phyloP scores from a whole-genome alignment of 2,113 vertebrate genomes.

The Amazona vittata region DNA sequence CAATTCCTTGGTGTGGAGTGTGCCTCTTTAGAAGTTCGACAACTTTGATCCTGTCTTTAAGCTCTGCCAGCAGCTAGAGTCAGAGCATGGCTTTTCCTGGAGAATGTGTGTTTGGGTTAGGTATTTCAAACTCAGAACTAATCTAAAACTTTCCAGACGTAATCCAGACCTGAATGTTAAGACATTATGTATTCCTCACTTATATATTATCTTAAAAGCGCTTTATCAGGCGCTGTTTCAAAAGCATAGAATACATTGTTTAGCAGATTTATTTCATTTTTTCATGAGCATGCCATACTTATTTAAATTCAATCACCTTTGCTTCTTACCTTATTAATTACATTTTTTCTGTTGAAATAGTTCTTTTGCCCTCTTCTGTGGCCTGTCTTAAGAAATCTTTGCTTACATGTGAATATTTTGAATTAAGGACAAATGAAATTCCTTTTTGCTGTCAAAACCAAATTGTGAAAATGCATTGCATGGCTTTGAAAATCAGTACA shows the following conservation, averaged over 20 bases:
- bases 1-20: neutral
- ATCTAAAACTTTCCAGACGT: constrained; percentile 26
- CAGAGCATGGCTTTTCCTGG: neutral
- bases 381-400: constrained; percentile 45
- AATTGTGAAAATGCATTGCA: constrained; percentile 75
- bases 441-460: constrained; percentile 71
- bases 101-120: neutral
- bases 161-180: neutral
- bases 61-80: neutral
- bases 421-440: constrained; percentile 76
- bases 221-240: constrained; percentile 41
- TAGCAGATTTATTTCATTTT: constrained; percentile 48
- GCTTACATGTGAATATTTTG: constrained; percentile 71
- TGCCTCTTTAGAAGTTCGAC: neutral
- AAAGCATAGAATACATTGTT: constrained; percentile 4
- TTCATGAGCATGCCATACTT: constrained; percentile 29
- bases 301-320: constrained; percentile 59
- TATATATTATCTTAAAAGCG: constrained; percentile 14
- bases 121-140: neutral
- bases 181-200: neutral
- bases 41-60: neutral
- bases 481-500: constrained; percentile 79
- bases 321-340: constrained; percentile 53
- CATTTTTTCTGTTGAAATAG: constrained; percentile 48
- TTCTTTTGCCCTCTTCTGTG: constrained; percentile 43